A percentile compares a stretch with the other conserved stretches of the same genome.
These are phyloP conservation scores for Choristoneura fumiferana DNA, from an alignment of 1,140 invertebrate genomes.

Conservation along the genomic window DNA sequence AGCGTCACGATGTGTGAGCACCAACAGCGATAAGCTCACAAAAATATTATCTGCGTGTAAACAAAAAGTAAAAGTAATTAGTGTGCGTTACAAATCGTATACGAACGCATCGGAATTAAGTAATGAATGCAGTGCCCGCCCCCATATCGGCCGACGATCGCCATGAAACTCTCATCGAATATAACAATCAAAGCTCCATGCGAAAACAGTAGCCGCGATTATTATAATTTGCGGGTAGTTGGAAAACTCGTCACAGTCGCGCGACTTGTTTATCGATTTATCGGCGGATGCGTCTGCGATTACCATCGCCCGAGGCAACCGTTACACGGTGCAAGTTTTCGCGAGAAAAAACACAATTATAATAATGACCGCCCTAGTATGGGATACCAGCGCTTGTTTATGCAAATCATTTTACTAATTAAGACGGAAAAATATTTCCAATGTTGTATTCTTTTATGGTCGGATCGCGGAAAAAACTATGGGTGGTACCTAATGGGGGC, in stretches of 20 bases:
- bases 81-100: conserved; percentile 67
- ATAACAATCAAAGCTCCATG: conserved; percentile 53
- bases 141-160: conserved; percentile 70
- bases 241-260: conserved; percentile 51
- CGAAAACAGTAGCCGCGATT: conserved; percentile 60
- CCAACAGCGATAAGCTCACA: conserved; percentile 59
- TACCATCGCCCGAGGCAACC: conserved; percentile 52
- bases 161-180: conserved; percentile 48
- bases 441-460: conserved; percentile 54
- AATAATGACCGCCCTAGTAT: conserved; percentile 72
- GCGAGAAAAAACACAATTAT: conserved; percentile 68
- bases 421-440: conserved; percentile 67
- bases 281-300: conserved; percentile 63
- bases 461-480: conserved; percentile 37
- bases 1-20: conserved; percentile 61
- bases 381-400: conserved; percentile 64
- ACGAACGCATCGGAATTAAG: conserved; percentile 72
- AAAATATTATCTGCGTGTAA: conserved; percentile 57
- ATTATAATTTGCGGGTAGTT: conserved; percentile 52
- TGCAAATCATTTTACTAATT: conserved; percentile 70
- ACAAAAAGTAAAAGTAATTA: conserved; percentile 66
- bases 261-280: conserved; percentile 66
- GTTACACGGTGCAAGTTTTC: conserved; percentile 63
- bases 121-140: conserved; percentile 59
- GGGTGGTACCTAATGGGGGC: conserved; percentile 32